phyloP scores from a whole-genome alignment of 2,797 vertebrate species.

The Sebastes melanostomus region DNA sequence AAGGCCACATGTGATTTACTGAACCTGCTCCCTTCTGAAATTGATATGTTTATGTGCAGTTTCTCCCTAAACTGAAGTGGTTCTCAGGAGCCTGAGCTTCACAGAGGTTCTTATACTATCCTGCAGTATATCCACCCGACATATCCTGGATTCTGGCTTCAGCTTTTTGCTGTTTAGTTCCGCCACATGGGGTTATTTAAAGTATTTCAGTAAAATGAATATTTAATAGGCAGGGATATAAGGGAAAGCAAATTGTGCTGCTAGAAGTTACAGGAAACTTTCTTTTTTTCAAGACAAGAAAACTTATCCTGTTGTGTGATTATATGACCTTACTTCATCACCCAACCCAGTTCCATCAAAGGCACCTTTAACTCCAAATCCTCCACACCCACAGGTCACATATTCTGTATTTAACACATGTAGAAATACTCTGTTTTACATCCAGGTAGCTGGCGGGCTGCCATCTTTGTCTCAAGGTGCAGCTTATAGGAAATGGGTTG shows the following conservation, averaged over 20 bases:
- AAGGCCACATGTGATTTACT: slow-evolving; percentile 21
- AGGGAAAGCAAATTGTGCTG: not conserved
- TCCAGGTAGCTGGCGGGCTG: not conserved
- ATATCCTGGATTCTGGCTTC: not conserved
- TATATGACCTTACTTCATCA: not conserved
- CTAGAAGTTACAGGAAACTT: not conserved
- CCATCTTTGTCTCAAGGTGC: not conserved
- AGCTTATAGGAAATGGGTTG: not conserved
- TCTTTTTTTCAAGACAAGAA: not conserved
- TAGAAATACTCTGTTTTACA: not conserved
- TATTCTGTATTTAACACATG: not conserved
- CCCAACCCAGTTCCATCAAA: not conserved
- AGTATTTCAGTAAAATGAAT: slow-evolving; percentile 11
- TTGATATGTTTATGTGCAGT: slow-evolving; percentile 1
- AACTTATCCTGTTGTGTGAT: not conserved
- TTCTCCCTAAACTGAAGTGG: not conserved
- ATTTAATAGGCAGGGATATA: not conserved
- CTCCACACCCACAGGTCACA: not conserved
- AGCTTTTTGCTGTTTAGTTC: not conserved
- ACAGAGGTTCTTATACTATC: slow-evolving; percentile 2
- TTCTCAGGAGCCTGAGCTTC: not conserved
- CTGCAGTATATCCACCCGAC: slow-evolving; percentile 7
- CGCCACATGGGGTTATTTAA: not conserved
- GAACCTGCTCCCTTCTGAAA: not conserved
- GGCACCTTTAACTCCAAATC: not conserved